Evolutionary conservation across 2,113 vertebrate genomes (phyloP).

Genomic region (Lucifuga dentata): DNA sequence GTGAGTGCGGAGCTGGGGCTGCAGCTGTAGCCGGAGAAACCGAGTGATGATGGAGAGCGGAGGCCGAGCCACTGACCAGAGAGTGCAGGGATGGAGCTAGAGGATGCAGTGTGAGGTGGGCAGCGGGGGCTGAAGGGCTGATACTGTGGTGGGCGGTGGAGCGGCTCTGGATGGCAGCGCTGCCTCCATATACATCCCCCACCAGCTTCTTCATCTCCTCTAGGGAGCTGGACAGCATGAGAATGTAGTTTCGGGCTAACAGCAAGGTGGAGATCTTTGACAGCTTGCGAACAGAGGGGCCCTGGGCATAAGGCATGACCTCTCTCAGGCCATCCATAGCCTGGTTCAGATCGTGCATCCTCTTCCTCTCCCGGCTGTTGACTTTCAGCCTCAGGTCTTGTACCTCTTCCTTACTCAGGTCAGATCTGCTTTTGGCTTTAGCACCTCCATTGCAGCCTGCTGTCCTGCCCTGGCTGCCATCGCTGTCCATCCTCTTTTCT

Average conservation of each 20-base stretch:
- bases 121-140: constrained; percentile 40
- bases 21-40: constrained; percentile 30
- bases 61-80: constrained; percentile 66
- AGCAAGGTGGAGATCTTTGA: constrained; percentile 88
- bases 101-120: constrained; percentile 79
- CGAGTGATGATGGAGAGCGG: constrained; percentile 64
- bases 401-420: constrained; percentile 70
- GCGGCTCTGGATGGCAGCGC: constrained; percentile 69
- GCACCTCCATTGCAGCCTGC: constrained; percentile 31
- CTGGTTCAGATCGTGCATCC: constrained; percentile 89
- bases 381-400: constrained; percentile 87
- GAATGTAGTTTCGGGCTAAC: constrained; percentile 87
- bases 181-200: constrained; percentile 83
- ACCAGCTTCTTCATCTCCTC: constrained; percentile 88
- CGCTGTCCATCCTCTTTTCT: constrained; percentile 43
- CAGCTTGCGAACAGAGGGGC: constrained; percentile 87
- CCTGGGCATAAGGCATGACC: constrained; percentile 88
- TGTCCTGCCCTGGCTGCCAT: constrained; percentile 14
- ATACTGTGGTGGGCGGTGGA: constrained; percentile 49
- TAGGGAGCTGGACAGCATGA: constrained; percentile 86
- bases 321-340: constrained; percentile 88
- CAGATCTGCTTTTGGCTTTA: constrained; percentile 61
- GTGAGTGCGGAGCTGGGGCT: constrained; percentile 70
- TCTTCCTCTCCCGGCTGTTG: constrained; percentile 86
- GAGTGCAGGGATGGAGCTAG: constrained; percentile 82